phyloP scores from a whole-genome alignment of 2,797 vertebrate genomes.

The Bradypodion ventrale region DNA sequence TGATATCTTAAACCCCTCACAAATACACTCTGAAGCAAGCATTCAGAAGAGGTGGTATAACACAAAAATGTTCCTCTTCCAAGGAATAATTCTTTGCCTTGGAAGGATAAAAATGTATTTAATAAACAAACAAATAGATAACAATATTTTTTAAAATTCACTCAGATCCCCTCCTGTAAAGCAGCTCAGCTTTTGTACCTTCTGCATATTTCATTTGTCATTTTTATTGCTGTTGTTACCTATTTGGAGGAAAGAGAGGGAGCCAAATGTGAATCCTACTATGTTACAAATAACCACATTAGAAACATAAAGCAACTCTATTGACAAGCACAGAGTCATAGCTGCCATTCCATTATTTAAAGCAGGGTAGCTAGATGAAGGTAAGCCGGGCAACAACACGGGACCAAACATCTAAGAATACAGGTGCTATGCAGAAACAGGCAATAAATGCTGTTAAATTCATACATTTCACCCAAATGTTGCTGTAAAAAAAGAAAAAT shows the following conservation, averaged over 20 bases:
- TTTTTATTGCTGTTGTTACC: not conserved
- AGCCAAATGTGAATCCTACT: slow-evolving; percentile 2
- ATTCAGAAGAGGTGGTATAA: not conserved
- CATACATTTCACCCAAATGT: not conserved
- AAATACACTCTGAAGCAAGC: not conserved
- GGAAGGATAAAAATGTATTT: too few species aligned
- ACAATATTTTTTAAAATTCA: slow-evolving; percentile 10
- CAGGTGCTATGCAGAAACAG: not conserved
- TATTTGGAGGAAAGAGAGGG: slow-evolving; percentile 9
- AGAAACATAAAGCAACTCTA: slow-evolving; percentile 13
- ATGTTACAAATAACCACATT: slow-evolving; percentile 5
- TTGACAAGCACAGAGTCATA: not conserved
- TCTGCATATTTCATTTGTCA: slow-evolving; percentile 10
- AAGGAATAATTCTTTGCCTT: not conserved
- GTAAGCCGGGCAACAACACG: not conserved
- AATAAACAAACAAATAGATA: too few species aligned
- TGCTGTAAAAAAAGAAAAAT: not conserved
- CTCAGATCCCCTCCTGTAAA: not conserved
- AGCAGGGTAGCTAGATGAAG: not conserved
- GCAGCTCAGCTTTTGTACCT: not conserved
- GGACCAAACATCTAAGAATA: not conserved
- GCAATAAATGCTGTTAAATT: not conserved
- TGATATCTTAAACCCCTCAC: too few species aligned
- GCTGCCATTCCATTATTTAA: not conserved
- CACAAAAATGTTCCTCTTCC: not conserved